Evolutionary conservation across 2,888 invertebrate genomes (phyloP).

Genomic region (Cryptus armator): DNA sequence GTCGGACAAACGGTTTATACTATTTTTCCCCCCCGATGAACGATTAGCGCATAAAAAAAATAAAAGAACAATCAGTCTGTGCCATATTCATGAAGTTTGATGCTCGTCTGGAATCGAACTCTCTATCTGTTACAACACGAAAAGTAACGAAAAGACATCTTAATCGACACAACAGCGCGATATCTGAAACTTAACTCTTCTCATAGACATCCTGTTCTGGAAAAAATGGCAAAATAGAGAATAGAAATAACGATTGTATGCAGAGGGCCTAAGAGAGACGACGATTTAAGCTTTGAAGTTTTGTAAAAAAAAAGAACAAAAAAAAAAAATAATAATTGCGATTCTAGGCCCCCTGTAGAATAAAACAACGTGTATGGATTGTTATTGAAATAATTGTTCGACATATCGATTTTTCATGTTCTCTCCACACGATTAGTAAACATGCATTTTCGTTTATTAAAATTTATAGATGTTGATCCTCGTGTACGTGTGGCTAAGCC

Average conservation of each 20-base stretch:
- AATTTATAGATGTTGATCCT: constrained; percentile 47
- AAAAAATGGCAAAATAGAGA: constrained; percentile 12
- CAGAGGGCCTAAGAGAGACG: constrained; percentile 52
- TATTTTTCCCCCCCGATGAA: constrained; percentile 33
- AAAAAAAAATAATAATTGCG: constrained; percentile 25
- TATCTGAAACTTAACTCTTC: constrained; percentile 41
- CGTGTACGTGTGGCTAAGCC: constrained; percentile 23
- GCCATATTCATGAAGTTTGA: constrained; percentile 53
- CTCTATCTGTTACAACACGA: neutral
- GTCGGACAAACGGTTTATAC: constrained; percentile 26
- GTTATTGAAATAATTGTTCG: constrained; percentile 74
- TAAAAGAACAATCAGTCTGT: constrained; percentile 37
- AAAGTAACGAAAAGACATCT: constrained; percentile 7
- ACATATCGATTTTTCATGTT: constrained; percentile 77
- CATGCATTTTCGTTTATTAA: constrained; percentile 29
- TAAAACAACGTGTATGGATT: constrained; percentile 69
- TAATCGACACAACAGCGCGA: constrained; percentile 28
- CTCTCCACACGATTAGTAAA: constrained; percentile 34
- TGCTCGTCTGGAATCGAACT: constrained; percentile 45
- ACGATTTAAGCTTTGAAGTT: constrained; percentile 59
- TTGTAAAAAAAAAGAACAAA: constrained; percentile 54
- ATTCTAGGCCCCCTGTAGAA: constrained; percentile 26
- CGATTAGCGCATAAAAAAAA: constrained; percentile 25
- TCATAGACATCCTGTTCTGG: constrained; percentile 11
- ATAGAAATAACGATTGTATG: constrained; percentile 52